phyloP scores from a whole-genome alignment of 2,113 vertebrate genomes.

The Physeter macrocephalus region DNA sequence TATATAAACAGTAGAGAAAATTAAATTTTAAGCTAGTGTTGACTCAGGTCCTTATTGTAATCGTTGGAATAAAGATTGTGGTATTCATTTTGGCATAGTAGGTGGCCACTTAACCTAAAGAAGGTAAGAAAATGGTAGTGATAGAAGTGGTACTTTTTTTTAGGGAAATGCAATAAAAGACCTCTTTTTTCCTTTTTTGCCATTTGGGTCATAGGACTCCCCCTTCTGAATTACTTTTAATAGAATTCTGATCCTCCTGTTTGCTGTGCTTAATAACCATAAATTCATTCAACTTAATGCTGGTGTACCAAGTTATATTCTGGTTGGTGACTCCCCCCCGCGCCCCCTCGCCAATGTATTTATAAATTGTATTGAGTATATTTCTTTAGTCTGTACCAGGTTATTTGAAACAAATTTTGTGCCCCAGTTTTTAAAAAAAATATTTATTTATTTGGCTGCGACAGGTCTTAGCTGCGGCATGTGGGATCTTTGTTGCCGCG shows the following conservation, averaged over 20 bases:
- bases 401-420: slow-evolving; percentile 26
- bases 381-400: neutral
- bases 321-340: neutral
- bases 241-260: neutral
- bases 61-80: slow-evolving; percentile 1
- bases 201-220: neutral
- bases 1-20: neutral
- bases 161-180: slow-evolving; percentile 7
- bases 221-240: neutral
- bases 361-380: neutral
- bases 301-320: neutral
- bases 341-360: neutral
- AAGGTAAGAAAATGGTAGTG: slow-evolving; percentile 9
- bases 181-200: neutral
- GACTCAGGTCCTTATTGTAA: slow-evolving; percentile 35
- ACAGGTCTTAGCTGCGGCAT: too few species aligned
- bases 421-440: neutral
- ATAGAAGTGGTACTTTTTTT: neutral
- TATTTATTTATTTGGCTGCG: too few species aligned
- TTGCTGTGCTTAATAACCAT: neutral
- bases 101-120: slow-evolving; percentile 19
- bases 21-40: neutral
- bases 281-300: neutral
- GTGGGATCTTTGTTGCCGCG: too few species aligned
- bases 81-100: slow-evolving; percentile 22